These are phyloP conservation scores for Scomberomorus guttatus DNA, from an alignment of 2,797 vertebrate species.

Conservation along the genomic window DNA sequence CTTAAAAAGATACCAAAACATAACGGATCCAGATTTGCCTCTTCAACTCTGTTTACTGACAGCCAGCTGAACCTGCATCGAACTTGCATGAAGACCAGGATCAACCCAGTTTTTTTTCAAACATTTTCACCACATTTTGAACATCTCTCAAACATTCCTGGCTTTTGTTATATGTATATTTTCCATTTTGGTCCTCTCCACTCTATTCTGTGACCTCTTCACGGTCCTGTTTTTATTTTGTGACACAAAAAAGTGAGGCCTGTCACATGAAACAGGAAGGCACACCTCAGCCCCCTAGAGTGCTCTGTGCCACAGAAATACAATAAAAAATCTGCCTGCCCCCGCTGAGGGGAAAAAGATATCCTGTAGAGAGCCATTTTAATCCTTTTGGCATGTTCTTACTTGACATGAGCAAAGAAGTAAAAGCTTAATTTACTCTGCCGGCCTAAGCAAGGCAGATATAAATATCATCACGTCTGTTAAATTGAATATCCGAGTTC, in stretches of 20 bases:
- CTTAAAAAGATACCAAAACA: not conserved
- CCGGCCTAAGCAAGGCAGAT: not conserved
- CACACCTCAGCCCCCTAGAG: slow-evolving; percentile 38
- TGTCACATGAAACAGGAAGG: slow-evolving; percentile 62
- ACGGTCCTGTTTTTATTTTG: slow-evolving; percentile 26
- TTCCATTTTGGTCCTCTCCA: not conserved
- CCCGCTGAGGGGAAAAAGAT: not conserved
- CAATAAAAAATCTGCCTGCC: slow-evolving; percentile 25
- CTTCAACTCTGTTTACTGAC: slow-evolving; percentile 14
- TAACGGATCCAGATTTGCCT: not conserved
- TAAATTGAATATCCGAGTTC: not conserved
- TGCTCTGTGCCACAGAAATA: slow-evolving; percentile 37
- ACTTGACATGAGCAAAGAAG: not conserved
- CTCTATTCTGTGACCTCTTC: slow-evolving; percentile 16
- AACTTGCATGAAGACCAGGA: not conserved
- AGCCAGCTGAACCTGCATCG: slow-evolving; percentile 11
- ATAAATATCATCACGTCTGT: not conserved
- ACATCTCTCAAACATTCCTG: not conserved
- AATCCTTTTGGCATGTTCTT: not conserved
- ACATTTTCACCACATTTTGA: slow-evolving; percentile 16
- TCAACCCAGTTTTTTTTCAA: not conserved
- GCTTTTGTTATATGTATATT: slow-evolving; percentile 1
- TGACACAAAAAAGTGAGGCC: slow-evolving; percentile 29
- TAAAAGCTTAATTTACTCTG: not conserved
- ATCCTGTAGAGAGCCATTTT: not conserved